These are phyloP conservation scores for Drusus annulatus DNA, from an alignment of 1,140 invertebrate species.

Conservation along the genomic window DNA sequence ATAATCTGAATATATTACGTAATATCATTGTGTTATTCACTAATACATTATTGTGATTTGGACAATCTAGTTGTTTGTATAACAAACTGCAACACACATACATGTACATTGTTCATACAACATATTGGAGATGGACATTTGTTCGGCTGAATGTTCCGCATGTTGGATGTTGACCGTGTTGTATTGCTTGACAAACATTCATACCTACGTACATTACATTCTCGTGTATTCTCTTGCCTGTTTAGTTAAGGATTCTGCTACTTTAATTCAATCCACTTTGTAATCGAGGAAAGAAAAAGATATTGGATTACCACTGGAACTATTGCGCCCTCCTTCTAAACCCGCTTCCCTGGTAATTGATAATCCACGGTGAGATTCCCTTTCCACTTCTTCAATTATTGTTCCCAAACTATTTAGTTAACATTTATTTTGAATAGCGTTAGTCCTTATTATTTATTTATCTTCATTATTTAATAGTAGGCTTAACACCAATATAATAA, in stretches of 20 bases:
- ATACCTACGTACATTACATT: background rate
- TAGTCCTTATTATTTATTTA: slow-evolving; percentile 3
- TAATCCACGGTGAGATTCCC: too few relatives aligned
- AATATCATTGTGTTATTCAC: slow-evolving; percentile 44
- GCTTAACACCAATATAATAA: slow-evolving; percentile 40
- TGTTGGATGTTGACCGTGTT: background rate
- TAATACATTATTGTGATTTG: slow-evolving; percentile 57
- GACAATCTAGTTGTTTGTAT: slow-evolving; percentile 59
- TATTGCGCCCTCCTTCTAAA: background rate
- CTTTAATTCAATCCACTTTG: too few relatives aligned
- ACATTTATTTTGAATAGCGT: slow-evolving; percentile 4
- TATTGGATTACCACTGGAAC: slow-evolving; percentile 33
- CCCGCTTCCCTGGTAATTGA: background rate
- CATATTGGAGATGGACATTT: slow-evolving; percentile 14
- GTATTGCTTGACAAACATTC: background rate
- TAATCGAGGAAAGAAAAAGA: background rate
- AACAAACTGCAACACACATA: slow-evolving; percentile 1
- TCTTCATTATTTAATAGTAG: slow-evolving; percentile 34
- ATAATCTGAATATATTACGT: slow-evolving; percentile 46
- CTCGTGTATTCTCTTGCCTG: background rate
- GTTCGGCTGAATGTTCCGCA: background rate
- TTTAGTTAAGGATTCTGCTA: slow-evolving; percentile 5
- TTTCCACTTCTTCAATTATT: background rate
- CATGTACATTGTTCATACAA: slow-evolving; percentile 33
- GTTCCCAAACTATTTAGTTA: background rate